Evolutionary conservation across 2,888 invertebrate species (phyloP).

Genomic region (Laspeyria flexula): DNA sequence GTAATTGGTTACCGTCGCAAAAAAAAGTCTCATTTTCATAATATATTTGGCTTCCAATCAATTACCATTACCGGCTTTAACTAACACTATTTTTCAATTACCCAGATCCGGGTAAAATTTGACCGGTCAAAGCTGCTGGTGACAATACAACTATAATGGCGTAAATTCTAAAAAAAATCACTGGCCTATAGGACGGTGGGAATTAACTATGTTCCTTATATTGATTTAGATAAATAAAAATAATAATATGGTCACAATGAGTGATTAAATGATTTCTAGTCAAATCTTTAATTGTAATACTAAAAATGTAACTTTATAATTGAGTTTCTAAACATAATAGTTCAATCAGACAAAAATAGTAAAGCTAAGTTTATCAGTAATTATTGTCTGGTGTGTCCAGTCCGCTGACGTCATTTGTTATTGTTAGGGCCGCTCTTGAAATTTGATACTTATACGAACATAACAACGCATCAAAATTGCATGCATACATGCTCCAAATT

Average conservation of each 20-base stretch:
- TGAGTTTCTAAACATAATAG: background rate
- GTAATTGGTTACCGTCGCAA: too few relatives aligned
- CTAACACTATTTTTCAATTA: background rate
- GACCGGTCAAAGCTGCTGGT: background rate
- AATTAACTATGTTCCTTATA: constrained; percentile 3
- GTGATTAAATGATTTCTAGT: constrained; percentile 14
- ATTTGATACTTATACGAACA: too few relatives aligned
- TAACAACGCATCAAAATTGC: too few relatives aligned
- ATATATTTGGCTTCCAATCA: background rate
- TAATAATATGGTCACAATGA: constrained; percentile 1
- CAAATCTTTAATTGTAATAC: constrained; percentile 1
- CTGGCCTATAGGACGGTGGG: constrained; percentile 2
- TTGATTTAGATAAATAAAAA: constrained; percentile 6
- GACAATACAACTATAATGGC: background rate
- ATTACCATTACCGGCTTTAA: background rate
- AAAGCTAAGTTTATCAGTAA: too few relatives aligned
- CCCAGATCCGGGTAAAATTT: background rate
- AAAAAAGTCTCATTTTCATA: too few relatives aligned
- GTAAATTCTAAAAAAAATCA: background rate
- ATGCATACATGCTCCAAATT: too few relatives aligned
- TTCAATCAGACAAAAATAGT: too few relatives aligned
- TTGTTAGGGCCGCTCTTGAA: too few relatives aligned
- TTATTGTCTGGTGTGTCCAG: too few relatives aligned
- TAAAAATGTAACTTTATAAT: background rate
- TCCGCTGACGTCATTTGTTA: too few relatives aligned